Percentiles rank a stretch among this genome's conserved stretches.
phyloP scores from a whole-genome alignment of 2,888 invertebrate genomes.

The Argyra leucocephala region DNA sequence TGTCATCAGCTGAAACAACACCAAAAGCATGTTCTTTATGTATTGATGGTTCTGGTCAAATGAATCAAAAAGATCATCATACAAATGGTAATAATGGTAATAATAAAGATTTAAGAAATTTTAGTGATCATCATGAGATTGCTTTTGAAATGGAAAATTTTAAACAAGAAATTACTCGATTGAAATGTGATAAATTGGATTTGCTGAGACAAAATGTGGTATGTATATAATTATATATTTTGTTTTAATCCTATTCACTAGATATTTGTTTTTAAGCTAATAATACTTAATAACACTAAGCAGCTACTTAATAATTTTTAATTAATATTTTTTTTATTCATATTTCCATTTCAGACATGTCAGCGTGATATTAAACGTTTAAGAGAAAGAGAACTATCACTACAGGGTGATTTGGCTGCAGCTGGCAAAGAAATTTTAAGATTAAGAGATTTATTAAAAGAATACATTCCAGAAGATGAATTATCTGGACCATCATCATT shows the following conservation, averaged over 20 bases:
- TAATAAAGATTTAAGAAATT: slow-evolving; percentile 45
- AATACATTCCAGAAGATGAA: slow-evolving; percentile 33
- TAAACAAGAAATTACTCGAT: slow-evolving; percentile 69
- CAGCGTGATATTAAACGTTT: slow-evolving; percentile 83
- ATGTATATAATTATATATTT: slow-evolving; percentile 40
- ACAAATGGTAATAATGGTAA: slow-evolving; percentile 40
- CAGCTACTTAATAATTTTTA: neutral
- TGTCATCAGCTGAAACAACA: slow-evolving; percentile 72
- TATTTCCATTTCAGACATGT: slow-evolving; percentile 58
- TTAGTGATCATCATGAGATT: slow-evolving; percentile 38
- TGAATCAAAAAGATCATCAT: slow-evolving; percentile 38
- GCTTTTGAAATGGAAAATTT: slow-evolving; percentile 54
- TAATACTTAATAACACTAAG: no score
- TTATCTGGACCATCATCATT: neutral
- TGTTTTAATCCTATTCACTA: no score
- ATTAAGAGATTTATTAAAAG: slow-evolving; percentile 59
- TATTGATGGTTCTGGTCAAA: slow-evolving; percentile 28
- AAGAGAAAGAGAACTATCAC: slow-evolving; percentile 70
- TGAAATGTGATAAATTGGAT: slow-evolving; percentile 84
- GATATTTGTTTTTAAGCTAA: no score
- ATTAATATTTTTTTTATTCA: slow-evolving; percentile 9
- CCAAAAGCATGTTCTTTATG: slow-evolving; percentile 49
- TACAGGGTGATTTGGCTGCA: slow-evolving; percentile 68
- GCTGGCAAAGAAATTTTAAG: slow-evolving; percentile 74
- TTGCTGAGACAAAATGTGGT: slow-evolving; percentile 85